These are phyloP conservation scores for Leptodactylus fuscus DNA, from an alignment of 2,113 vertebrate species.

Conservation along the genomic window DNA sequence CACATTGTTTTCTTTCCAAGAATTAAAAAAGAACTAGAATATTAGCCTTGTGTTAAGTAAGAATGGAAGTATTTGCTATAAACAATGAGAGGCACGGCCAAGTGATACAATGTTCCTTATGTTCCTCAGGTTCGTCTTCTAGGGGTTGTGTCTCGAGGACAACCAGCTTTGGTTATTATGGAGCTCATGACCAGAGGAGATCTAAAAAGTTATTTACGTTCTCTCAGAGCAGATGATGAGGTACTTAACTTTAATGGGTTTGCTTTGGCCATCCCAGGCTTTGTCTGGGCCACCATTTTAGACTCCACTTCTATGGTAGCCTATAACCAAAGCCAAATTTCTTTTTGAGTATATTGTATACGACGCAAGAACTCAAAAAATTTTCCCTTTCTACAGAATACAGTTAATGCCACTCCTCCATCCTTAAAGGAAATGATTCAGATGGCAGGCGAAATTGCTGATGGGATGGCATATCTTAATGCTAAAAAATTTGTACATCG, in stretches of 20 bases:
- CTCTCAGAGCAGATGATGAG: conserved; percentile 76
- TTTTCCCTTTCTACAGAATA: conserved; percentile 69
- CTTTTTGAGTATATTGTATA: too few species aligned
- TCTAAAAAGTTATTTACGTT: conserved; percentile 81
- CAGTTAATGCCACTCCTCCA: conserved; percentile 67
- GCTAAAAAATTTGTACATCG: conserved; percentile 84
- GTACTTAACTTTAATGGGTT: conserved; percentile 62
- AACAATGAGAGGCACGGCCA: background rate
- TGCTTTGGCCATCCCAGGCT: too few species aligned
- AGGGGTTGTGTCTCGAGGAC: conserved; percentile 79
- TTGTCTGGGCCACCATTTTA: too few species aligned
- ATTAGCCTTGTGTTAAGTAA: too few species aligned
- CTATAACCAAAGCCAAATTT: too few species aligned
- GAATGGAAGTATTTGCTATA: background rate
- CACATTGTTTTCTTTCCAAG: background rate
- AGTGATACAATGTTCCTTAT: background rate
- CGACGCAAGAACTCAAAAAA: background rate
- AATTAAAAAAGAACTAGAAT: too few species aligned
- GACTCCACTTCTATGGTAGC: too few species aligned
- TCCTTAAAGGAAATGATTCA: conserved; percentile 77
- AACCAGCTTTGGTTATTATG: conserved; percentile 83
- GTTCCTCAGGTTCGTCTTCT: conserved; percentile 76
- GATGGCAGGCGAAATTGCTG: conserved; percentile 82
- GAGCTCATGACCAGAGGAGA: conserved; percentile 82
- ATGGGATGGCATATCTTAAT: conserved; percentile 82